These are phyloP conservation scores for Semicossyphus pulcher DNA, from an alignment of 2,113 vertebrate species.

Conservation along the genomic window DNA sequence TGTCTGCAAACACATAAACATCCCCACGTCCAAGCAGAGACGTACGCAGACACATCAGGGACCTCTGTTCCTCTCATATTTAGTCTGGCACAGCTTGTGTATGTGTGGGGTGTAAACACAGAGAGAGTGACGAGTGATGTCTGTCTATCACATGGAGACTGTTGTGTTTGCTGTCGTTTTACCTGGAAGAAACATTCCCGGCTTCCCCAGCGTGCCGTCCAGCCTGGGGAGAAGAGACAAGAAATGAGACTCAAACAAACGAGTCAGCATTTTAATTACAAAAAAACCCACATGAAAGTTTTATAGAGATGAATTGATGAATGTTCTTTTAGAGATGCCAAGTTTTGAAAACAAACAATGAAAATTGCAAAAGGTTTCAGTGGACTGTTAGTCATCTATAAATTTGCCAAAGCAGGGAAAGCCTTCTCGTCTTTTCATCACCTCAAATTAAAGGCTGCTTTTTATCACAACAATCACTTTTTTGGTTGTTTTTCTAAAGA, in stretches of 20 bases:
- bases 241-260: background rate
- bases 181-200: conserved; percentile 82
- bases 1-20: background rate
- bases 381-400: background rate
- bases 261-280: no score
- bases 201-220: conserved; percentile 78
- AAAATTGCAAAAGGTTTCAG: background rate
- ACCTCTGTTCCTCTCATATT: conserved; percentile 29
- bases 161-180: conserved; percentile 42
- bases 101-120: conserved; percentile 46
- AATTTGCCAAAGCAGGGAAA: background rate
- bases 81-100: conserved; percentile 48
- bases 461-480: no score
- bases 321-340: conserved; percentile 9
- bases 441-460: no score
- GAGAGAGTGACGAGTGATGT: conserved; percentile 42
- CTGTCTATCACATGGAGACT: conserved; percentile 54
- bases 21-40: conserved; percentile 7
- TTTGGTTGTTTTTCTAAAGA: no score
- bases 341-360: conserved; percentile 31
- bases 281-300: background rate
- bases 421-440: conserved; percentile 1
- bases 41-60: conserved; percentile 11
- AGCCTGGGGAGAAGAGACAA: conserved; percentile 56
- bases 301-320: background rate